Base-by-base conservation (phyloP, 2,113 vertebrate species). In the Dipodomys stephensi region DNA sequence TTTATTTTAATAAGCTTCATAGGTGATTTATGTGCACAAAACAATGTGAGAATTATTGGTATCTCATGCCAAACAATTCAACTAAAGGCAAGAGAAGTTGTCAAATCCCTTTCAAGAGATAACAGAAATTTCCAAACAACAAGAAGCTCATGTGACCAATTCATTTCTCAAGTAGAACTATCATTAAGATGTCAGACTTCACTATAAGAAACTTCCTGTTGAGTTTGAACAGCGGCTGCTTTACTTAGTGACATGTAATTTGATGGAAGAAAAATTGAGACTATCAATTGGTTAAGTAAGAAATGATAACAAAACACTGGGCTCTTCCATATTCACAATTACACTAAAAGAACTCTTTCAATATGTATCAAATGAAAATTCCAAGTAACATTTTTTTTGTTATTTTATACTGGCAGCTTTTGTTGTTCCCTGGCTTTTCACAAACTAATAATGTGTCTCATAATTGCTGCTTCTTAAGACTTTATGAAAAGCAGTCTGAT, bases 91-190 rank as follows among this genome's bases (percentile, higher is more conserved):
- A 49, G 57, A 90, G 22, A 74, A 87, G 65, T 68, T 64, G 23
- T n/a, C 83, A 94, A 32, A 72, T 92, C 8, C 18, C 35, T 90
- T 60, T 92, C 82, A 92, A 92, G 23, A 92, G n/a, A 74, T 68
- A 87, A 92, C 95, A 94, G 65, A 78, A 83, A 83, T 53, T 82
- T 79, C 69, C 60, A 83, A 91, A 93, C 65, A 94, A 90, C 5
- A 39, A 76, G 77, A 11, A 89, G 39, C 39, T 87, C 77, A 84
- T 91, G 73, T 88, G 77, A 81, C 78, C 80, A 62, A 68, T 53
- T 85, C 16, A 46, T 85, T 85, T 7, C 11, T 88, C 69, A 32
- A 15, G 8, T 25, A 90, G 85, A 49, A 69, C 74, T 93, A 8
- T 94, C 82, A 96, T 94, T 89, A 86, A 69, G 6, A 22, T 89